A percentile compares a stretch with the other conserved stretches of the same genome.
phyloP scores from a whole-genome alignment of 37 sponge, comb jelly and placozoan species.

The Agelas oroides region DNA sequence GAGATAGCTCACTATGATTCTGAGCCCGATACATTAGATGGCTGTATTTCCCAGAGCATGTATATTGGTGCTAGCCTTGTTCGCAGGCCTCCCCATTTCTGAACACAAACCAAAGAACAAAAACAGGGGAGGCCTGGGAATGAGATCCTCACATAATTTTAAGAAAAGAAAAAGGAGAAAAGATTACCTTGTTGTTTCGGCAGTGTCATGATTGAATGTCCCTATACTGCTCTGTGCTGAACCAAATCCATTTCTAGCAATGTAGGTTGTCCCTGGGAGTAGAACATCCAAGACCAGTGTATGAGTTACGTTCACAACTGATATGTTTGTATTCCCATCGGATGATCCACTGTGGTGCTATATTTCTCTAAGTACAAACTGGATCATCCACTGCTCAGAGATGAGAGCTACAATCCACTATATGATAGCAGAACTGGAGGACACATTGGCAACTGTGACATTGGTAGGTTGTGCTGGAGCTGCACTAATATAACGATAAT shows the following conservation, averaged over 20 bases:
- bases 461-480: constrained; percentile 12
- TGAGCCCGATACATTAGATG: no score
- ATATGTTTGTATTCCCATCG: constrained; percentile 3
- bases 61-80: no score
- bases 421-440: constrained; percentile 20
- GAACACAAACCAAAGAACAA: no score
- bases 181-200: neutral
- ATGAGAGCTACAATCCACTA: constrained; percentile 10
- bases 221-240: neutral
- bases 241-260: neutral
- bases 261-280: constrained; percentile 14
- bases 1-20: no score
- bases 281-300: neutral
- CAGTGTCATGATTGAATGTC: constrained; percentile 14
- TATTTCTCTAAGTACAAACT: constrained; percentile 12
- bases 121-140: no score
- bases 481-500: no score
- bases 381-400: constrained; percentile 14
- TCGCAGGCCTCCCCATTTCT: no score
- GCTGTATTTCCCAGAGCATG: no score
- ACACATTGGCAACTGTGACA: neutral
- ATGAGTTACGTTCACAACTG: constrained; percentile 13
- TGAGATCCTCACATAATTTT: no score
- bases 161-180: neutral
- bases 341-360: neutral